Base-by-base conservation (phyloP, 2,888 invertebrate genomes). In the Electrophaes corylata region DNA sequence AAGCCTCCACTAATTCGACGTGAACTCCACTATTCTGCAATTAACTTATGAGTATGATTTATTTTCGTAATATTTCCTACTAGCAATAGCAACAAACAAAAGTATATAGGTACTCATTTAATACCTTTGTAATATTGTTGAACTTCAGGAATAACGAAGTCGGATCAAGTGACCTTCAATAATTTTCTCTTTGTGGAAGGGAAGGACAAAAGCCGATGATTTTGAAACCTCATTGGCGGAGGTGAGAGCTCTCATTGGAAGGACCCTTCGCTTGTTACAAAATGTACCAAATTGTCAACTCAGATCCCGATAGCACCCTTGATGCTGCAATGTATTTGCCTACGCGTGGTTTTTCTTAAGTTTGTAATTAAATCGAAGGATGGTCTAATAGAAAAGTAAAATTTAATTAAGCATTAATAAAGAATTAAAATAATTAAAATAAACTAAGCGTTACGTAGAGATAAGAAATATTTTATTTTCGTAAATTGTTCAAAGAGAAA, bases 281-380 rank as follows among this genome's bases (percentile, higher is more conserved):
- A 88, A 84, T 85, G 85, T 81, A 78, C 76, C 83, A 86, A 88
- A 86, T 84, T 86, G 85, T 79, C 83, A 83, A 85, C 76, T 83
- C 81, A 69, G 77, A 73, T 62, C 65, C 68, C 76, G 80, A 83
- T 84, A 81, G 75, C 77, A 76, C 82, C 78, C 79, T 71, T 73
- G 76, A 82, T 81, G 77, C 72, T 73, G 75, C 74, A 72, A 68
- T 67, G 67, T 68, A 67, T 69, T 65, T 65, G 62, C 62, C 60
- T 62, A 64, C 64, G 64, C 55, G 40, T 54, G 46, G 39, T 20
- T 50, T 64, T 62, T 64, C 49, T 59, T 58, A 52, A 35, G 60
- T 54, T 48, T 43, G 44, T 58, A 29, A 54, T 63, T 62, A 59
- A 57, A 50, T 59, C 31, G 48, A 60, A 62, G 52, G 48, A 40